Conservation (phyloP, 2,113 vertebrate species). For the Myotis lucifugus region DNA sequence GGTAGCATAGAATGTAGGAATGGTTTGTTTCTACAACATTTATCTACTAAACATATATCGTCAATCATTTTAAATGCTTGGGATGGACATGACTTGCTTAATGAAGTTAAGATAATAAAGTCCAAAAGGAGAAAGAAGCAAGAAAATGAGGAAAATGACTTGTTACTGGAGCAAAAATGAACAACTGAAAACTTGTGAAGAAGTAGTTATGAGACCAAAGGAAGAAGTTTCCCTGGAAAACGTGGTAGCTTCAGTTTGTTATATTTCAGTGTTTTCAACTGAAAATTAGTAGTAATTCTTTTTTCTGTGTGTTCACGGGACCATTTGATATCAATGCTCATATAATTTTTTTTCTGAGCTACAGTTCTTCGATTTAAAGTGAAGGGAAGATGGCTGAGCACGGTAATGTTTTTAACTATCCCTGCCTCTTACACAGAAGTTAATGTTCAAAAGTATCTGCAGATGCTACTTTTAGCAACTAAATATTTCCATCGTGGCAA, state of each 20-base stretch:
- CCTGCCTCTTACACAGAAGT: conserved; percentile 51
- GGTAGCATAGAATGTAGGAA: conserved; percentile 7
- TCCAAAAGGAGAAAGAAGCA: conserved; percentile 61
- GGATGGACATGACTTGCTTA: not conserved
- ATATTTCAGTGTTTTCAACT: conserved; percentile 73
- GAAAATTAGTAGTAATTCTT: conserved; percentile 36
- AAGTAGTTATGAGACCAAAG: conserved; percentile 70
- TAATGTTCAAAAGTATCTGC: conserved; percentile 58
- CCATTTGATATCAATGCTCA: conserved; percentile 29
- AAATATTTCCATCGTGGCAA: conserved; percentile 79
- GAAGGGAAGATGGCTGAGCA: not conserved
- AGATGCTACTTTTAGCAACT: conserved; percentile 75
- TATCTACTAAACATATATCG: not conserved
- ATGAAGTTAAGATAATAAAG: not conserved
- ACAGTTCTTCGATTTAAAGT: conserved; percentile 8
- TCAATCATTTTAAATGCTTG: conserved; percentile 27
- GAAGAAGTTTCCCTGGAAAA: conserved; percentile 69
- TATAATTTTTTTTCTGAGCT: conserved; percentile 54
- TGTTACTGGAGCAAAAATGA: conserved; percentile 67
- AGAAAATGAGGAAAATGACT: conserved; percentile 53
- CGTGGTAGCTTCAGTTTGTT: conserved; percentile 65
- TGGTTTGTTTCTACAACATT: not conserved
- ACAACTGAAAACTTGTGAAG: conserved; percentile 78
- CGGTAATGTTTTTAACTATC: conserved; percentile 43
- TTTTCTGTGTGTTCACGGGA: not conserved